Percentiles rank a stretch among this genome's conserved stretches.
phyloP scores from a whole-genome alignment of 2,113 vertebrate genomes.

The Leucopsar rothschildi region DNA sequence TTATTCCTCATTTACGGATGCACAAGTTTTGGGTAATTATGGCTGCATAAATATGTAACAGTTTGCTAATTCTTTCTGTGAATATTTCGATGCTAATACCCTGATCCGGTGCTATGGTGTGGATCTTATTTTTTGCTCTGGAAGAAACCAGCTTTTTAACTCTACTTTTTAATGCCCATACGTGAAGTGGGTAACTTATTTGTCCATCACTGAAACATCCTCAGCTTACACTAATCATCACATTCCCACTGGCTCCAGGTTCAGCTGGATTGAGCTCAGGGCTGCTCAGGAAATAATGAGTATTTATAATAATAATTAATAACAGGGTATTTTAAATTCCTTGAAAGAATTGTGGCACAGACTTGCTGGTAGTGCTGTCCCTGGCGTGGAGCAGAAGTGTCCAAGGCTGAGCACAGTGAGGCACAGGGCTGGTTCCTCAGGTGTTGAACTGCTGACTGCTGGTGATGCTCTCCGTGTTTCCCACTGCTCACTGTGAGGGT shows the following conservation, averaged over 20 bases:
- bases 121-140: not conserved
- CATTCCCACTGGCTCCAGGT: not conserved
- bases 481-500: fast-evolving
- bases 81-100: not conserved
- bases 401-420: not conserved
- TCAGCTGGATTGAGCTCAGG: not conserved
- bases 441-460: fast-evolving
- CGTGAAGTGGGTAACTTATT: not conserved
- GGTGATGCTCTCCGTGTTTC: too few species aligned
- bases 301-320: not conserved
- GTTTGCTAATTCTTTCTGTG: not conserved
- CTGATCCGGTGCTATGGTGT: not conserved
- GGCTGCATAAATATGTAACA: constrained; percentile 26
- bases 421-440: not conserved
- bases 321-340: not conserved
- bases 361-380: not conserved
- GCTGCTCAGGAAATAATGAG: not conserved
- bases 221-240: not conserved
- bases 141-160: not conserved
- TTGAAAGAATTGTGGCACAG: not conserved
- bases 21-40: constrained; percentile 18
- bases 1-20: not conserved
- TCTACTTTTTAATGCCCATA: not conserved
- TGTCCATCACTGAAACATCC: not conserved
- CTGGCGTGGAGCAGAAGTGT: not conserved